Percentiles rank a stretch among this genome's conserved stretches.
These are phyloP conservation scores for Thunnus maccoyii DNA, from an alignment of 2,113 vertebrate species.

Conservation along the genomic window DNA sequence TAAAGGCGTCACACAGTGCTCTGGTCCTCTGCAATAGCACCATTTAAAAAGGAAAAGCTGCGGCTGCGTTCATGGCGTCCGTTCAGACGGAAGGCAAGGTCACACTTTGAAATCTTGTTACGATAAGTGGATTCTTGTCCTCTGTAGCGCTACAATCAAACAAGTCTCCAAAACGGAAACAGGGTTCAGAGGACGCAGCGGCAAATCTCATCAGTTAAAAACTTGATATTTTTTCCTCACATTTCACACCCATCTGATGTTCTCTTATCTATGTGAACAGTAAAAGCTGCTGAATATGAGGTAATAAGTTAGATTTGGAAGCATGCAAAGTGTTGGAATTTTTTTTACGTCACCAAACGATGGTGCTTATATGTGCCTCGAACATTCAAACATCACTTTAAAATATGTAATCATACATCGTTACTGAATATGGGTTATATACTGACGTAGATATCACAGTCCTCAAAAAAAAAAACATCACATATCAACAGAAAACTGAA, in stretches of 20 bases:
- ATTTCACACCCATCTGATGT: not conserved
- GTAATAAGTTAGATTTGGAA: not conserved
- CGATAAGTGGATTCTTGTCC: not conserved
- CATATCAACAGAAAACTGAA: not conserved
- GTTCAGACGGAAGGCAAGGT: not conserved
- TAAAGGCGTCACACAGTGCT: slow-evolving; percentile 41
- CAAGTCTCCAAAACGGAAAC: not conserved
- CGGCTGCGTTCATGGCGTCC: slow-evolving; percentile 23
- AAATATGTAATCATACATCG: not conserved
- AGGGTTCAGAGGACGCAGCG: not conserved
- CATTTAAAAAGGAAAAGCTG: slow-evolving; percentile 6
- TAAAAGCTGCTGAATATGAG: not conserved
- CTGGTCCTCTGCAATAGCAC: slow-evolving; percentile 14
- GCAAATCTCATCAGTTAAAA: too few species aligned
- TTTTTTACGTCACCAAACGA: too few species aligned
- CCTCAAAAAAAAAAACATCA: not conserved
- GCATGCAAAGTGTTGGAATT: slow-evolving; percentile 8
- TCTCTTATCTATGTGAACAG: not conserved
- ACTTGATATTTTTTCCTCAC: not conserved
- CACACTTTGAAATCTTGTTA: not conserved
- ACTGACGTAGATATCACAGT: not conserved
- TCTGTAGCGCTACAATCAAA: not conserved
- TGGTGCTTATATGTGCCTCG: too few species aligned
- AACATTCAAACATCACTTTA: not conserved
- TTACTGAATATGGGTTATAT: not conserved